phyloP scores from a whole-genome alignment of 2,113 vertebrate genomes.

The Vulpes vulpes region DNA sequence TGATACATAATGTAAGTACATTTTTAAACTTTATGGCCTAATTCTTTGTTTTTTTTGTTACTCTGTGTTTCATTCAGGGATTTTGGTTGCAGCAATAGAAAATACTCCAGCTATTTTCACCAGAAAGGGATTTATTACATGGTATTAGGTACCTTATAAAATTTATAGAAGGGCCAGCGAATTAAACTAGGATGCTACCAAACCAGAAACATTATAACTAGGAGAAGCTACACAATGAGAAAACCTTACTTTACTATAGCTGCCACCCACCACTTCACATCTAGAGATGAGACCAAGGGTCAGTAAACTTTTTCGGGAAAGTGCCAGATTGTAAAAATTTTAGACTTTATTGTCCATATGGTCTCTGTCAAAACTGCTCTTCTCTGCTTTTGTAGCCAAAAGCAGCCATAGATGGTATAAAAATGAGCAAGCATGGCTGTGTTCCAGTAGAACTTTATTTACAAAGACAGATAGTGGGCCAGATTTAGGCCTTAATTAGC shows the following conservation, averaged over 20 bases:
- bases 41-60: slow-evolving; percentile 71
- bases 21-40: slow-evolving; percentile 74
- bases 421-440: neutral
- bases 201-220: neutral
- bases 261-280: neutral
- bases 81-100: slow-evolving; percentile 34
- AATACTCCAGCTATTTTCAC: neutral
- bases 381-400: neutral
- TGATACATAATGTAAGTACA: slow-evolving; percentile 96
- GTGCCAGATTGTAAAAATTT: neutral
- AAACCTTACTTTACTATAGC: neutral
- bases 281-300: neutral
- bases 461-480: neutral
- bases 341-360: neutral
- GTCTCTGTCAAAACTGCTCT: neutral
- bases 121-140: slow-evolving; percentile 21
- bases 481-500: neutral
- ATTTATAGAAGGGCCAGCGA: neutral
- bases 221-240: neutral
- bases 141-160: neutral
- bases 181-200: neutral
- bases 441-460: neutral
- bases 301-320: neutral
- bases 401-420: neutral
- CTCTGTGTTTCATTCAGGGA: neutral